These are phyloP conservation scores for Octonoba sinensis DNA, from an alignment of 2,888 invertebrate species.

Conservation along the genomic window DNA sequence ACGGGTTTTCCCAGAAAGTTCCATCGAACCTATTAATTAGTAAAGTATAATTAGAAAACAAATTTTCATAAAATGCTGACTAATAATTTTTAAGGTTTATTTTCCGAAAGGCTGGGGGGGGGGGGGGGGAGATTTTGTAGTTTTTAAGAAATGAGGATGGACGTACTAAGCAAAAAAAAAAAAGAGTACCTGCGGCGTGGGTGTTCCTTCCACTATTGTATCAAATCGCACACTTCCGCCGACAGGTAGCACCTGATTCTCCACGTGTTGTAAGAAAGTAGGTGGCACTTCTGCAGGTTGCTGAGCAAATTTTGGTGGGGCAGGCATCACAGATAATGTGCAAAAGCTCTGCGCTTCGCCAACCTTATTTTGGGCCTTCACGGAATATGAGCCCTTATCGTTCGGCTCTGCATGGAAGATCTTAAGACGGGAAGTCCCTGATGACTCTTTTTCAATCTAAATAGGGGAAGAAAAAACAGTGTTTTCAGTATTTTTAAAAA, in stretches of 20 bases:
- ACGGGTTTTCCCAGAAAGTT: conserved; percentile 81
- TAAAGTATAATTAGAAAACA: neutral
- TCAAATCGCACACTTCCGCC: conserved; percentile 80
- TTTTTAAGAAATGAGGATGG: too few species aligned
- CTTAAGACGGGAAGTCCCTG: conserved; percentile 33
- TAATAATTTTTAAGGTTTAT: neutral
- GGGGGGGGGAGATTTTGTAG: too few species aligned
- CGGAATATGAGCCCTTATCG: conserved; percentile 84
- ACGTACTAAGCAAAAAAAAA: neutral
- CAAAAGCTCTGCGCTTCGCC: conserved; percentile 77
- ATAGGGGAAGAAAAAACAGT: neutral
- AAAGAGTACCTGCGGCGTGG: conserved; percentile 78
- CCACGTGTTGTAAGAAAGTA: conserved; percentile 78
- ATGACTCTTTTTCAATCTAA: conserved; percentile 23
- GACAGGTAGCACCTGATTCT: conserved; percentile 76
- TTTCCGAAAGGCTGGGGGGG: too few species aligned
- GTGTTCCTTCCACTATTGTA: conserved; percentile 81
- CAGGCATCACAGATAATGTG: conserved; percentile 86
- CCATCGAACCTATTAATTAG: conserved; percentile 77
- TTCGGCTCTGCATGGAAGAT: conserved; percentile 71
- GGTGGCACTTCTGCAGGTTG: conserved; percentile 72
- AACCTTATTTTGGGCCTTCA: conserved; percentile 82
- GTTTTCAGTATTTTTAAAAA: neutral
- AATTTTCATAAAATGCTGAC: neutral
- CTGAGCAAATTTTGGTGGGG: conserved; percentile 26